Percentiles rank a stretch among this genome's conserved stretches.
Conservation (phyloP, 2,888 invertebrate species). For the Epistrophe grossulariae region DNA sequence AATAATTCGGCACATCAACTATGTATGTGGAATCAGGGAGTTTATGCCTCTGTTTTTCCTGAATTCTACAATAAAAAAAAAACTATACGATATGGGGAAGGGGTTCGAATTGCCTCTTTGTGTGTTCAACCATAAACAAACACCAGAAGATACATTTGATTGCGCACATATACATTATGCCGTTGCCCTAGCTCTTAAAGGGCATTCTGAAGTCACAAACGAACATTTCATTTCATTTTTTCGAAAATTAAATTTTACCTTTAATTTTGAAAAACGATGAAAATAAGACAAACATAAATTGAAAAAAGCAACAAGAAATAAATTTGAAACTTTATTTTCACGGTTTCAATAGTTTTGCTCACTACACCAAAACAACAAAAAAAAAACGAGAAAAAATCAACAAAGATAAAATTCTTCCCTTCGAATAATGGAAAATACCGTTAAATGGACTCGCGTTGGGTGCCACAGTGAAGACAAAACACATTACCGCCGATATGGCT, state of each 20-base stretch:
- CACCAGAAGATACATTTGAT: constrained; percentile 66
- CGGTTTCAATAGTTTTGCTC: neutral
- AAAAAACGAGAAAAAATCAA: neutral
- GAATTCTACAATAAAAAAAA: constrained; percentile 1
- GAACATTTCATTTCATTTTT: too few species aligned
- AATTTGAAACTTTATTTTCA: neutral
- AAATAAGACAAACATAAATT: neutral
- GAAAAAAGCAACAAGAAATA: neutral
- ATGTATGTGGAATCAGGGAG: constrained; percentile 26
- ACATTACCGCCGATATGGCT: constrained; percentile 67
- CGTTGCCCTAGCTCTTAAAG: neutral
- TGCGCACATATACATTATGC: constrained; percentile 50
- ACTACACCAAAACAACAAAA: neutral
- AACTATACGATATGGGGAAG: neutral
- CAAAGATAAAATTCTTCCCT: neutral
- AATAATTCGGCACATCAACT: constrained; percentile 57
- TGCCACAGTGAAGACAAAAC: constrained; percentile 49
- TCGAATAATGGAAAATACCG: constrained; percentile 37
- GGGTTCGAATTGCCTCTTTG: constrained; percentile 36
- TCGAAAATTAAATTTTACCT: neutral
- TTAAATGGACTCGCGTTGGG: constrained; percentile 54
- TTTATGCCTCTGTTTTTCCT: constrained; percentile 16
- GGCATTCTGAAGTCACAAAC: neutral
- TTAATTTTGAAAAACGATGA: neutral
- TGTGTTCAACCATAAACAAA: constrained; percentile 65